phyloP scores from a whole-genome alignment of 2,797 vertebrate genomes.

The Scomberomorus guttatus region DNA sequence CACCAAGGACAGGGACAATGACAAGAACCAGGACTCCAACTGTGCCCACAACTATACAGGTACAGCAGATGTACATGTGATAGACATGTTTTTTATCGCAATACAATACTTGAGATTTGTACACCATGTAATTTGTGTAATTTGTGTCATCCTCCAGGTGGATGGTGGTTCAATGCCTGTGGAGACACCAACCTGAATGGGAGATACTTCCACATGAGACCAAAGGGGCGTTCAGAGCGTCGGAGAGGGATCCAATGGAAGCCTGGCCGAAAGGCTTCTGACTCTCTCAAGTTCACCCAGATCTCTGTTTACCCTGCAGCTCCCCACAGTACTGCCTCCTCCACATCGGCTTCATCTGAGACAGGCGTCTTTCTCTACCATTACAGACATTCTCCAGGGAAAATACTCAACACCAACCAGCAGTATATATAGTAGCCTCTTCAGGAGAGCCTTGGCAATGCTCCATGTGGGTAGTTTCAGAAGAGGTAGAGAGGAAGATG shows the following conservation, averaged over 20 bases:
- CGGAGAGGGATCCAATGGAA: slow-evolving; percentile 89
- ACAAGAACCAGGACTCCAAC: slow-evolving; percentile 56
- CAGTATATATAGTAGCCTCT: slow-evolving; percentile 20
- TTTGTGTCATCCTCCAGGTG: slow-evolving; percentile 81
- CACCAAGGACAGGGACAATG: slow-evolving; percentile 84
- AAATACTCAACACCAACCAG: slow-evolving; percentile 6
- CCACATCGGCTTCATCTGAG: slow-evolving; percentile 34
- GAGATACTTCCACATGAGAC: slow-evolving; percentile 83
- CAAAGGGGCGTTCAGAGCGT: slow-evolving; percentile 83
- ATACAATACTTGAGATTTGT: not conserved
- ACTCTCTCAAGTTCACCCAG: slow-evolving; percentile 88
- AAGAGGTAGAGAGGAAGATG: not conserved
- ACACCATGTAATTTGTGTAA: not conserved
- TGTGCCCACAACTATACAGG: slow-evolving; percentile 86
- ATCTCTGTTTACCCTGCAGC: slow-evolving; percentile 84
- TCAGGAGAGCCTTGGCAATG: slow-evolving; percentile 22
- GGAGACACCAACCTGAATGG: slow-evolving; percentile 92
- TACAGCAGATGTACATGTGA: slow-evolving; percentile 60
- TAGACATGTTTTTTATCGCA: not conserved
- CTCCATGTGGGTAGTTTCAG: slow-evolving; percentile 14
- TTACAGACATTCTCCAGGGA: not conserved
- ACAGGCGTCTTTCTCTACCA: slow-evolving; percentile 29
- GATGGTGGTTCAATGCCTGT: slow-evolving; percentile 92
- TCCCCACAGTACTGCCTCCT: slow-evolving; percentile 4
- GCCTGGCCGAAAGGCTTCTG: slow-evolving; percentile 80